Evolutionary conservation across 2,113 vertebrate genomes (phyloP), one percentile per base, ranked within the genome.

Genomic region (Xiphophorus maculatus): DNA sequence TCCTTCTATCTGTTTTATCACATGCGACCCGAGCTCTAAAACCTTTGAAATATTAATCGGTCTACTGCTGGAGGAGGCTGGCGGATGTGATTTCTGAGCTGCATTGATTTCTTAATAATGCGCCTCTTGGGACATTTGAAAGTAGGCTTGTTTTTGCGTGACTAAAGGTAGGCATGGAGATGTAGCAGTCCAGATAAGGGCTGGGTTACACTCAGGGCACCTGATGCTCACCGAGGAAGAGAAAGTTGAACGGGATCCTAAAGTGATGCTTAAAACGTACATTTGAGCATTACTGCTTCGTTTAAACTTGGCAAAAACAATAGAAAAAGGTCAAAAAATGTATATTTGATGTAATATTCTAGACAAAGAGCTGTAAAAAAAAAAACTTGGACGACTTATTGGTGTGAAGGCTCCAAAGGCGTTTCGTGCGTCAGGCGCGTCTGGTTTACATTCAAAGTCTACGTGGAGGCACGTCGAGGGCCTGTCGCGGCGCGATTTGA

Each of bases 51-150:
- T 70, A 84, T 81, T 85, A 72, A 83, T 84, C 79, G 74, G 69
- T 35, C 63, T 69, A 75, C 32, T 5, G 67, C 73, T 5, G 76
- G 66, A 9, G 29, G 67, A 80, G 76, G 77, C 81, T 54, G 70
- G 74, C 77, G 79, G 79, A 88, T 88, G 63, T 37, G 44, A 79
- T 87, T 87, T 69, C 79, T 68, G 61, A 74, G 29, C 78, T 79
- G 76, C 75, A 11, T 40, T 82, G 83, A 76, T 82, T 76, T 83
- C 73, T 63, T 67, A 74, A 83, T 86, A 86, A 87, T 85, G 76
- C 86, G 51, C 58, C 74, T 83, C 86, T 66, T 13, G 27, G 79
- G 88, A 48, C 67, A 72, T 65, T 82, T 78, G 51, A 82, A 66
- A 13, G 35, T n/a, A 27, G 37, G 35, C 25, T 40, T 14, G 25